Base-by-base conservation (phyloP, 2,113 vertebrate genomes). In the Salminus brasiliensis region DNA sequence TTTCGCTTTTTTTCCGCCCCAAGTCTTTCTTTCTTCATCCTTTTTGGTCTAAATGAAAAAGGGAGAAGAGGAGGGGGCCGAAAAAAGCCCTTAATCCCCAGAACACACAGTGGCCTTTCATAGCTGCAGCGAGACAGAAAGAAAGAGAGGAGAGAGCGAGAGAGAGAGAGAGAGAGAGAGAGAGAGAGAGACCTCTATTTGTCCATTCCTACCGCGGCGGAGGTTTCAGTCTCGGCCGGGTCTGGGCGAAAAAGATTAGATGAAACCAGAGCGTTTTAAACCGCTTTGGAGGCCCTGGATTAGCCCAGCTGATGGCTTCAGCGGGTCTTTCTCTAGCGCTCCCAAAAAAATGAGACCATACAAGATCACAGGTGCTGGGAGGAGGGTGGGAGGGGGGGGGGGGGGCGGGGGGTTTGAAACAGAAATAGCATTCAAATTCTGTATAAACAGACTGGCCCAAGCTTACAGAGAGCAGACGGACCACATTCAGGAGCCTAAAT, bases 261-360 rank as follows among this genome's bases (percentile, higher is more conserved):
- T 97, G 97, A 97, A 98, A 98, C 96, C 91, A 88, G 95, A 98
- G 98, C 93, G 92, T 92, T 92, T 93, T 98, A 97, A 97, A 95
- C 94, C 94, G 93, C 93, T 92, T 95, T 92, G 91, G 94, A 93
- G 94, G 90, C 89, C 87, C 81, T 92, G 95, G 96, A 97, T 98
- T 97, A 97, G 91, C 81, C 83, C 76, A 83, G 89, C 83, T 92
- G 90, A 87, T 86, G 88, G 87, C 83, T 89, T 84, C 85, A 93
- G 89, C 91, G 47, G 91, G 92, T 87, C 92, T 90, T 90, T 91
- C 90, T 90, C 86, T 87, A 87, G 88, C 88, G 88, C 76, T 87
- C 79, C 85, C 87, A 93, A 75, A 93, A 75, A 65, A 94, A 95
- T 92, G 87, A 95, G 91, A 94, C 88, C 89, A 92, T 92, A 93